Evolutionary conservation across 2,113 vertebrate species (phyloP), one percentile per base, ranked within the genome.

Genomic region (Psilopsiagon aurifrons): DNA sequence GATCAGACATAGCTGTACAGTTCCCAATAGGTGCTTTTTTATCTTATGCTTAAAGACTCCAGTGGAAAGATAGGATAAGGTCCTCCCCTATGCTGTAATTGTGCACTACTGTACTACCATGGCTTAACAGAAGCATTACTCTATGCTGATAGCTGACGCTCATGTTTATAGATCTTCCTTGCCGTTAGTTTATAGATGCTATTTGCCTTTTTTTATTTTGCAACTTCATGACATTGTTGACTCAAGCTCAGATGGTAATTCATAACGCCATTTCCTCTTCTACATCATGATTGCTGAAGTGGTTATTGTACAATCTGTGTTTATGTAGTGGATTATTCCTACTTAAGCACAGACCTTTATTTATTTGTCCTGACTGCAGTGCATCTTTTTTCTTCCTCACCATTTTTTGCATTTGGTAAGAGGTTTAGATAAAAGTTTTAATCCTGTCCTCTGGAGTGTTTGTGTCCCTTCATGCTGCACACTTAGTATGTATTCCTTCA

Each of bases 351-450:
- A 76, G 63, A 64, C 22, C 8, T 94, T 73, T 76, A 71, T 88
- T 81, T 91, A 63, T 88, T 83, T 69, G 35, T 75, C 41, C 76
- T 82, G 31, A 82, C 76, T 92, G 22, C 25, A 55, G 9, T 43
- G 28, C 35, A 46, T 75, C n/a, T 77, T 51, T 85, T 92, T 88
- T 37, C 55, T 81, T 81, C 19, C 35, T 59, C 49, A 24, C 37
- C 15, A 44, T 39, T 78, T 90, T 87, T 88, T 2, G 0, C 44
- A 49, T 46, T 88, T 80, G 59, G n/a, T 86, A 85, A 88, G 11
- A 93, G 51, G 68, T 94, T 93, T 94, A 86, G 77, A 75, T 92
- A 84, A 70, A 49, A 90, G 74, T 70, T 73, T 39, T 94, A 75
- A 81, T 88, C 41, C 37, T 1, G 0, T 69, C 44, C 37, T 74